Conservation (phyloP, 2,113 vertebrate genomes). For the Corvus hawaiiensis region DNA sequence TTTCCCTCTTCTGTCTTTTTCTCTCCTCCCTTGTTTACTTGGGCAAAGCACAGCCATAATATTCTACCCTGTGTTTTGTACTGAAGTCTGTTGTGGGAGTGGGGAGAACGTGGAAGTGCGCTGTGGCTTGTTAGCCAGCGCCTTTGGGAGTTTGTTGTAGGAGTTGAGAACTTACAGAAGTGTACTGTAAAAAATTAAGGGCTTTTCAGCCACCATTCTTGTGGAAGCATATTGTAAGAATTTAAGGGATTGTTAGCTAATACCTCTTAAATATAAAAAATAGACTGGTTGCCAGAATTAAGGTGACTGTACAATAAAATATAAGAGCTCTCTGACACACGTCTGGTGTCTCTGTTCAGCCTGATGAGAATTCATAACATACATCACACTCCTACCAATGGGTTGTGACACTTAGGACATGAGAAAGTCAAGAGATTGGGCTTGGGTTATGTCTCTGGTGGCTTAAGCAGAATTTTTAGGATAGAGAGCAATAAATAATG, state of each 20-base stretch:
- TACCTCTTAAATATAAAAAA: neutral
- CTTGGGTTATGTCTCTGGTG: neutral
- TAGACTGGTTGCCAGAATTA: neutral
- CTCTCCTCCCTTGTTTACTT: accelerated
- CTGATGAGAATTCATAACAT: neutral
- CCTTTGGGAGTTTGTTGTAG: neutral
- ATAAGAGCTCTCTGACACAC: neutral
- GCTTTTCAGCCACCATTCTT: neutral
- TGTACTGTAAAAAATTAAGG: neutral
- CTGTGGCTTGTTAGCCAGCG: neutral
- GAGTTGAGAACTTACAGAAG: neutral
- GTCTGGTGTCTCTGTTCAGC: neutral
- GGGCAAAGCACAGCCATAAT: neutral
- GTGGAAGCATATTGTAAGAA: neutral
- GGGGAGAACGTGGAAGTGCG: neutral
- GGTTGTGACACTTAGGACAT: neutral
- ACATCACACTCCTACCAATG: neutral
- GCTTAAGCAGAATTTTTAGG: neutral
- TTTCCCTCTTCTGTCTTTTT: neutral
- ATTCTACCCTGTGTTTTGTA: accelerated
- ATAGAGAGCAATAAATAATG: neutral
- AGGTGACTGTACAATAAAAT: neutral
- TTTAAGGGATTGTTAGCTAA: neutral
- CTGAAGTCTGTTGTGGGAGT: neutral
- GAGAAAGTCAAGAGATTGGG: neutral